phyloP scores from a whole-genome alignment of 2,888 invertebrate species.

The Xylophagus ater region DNA sequence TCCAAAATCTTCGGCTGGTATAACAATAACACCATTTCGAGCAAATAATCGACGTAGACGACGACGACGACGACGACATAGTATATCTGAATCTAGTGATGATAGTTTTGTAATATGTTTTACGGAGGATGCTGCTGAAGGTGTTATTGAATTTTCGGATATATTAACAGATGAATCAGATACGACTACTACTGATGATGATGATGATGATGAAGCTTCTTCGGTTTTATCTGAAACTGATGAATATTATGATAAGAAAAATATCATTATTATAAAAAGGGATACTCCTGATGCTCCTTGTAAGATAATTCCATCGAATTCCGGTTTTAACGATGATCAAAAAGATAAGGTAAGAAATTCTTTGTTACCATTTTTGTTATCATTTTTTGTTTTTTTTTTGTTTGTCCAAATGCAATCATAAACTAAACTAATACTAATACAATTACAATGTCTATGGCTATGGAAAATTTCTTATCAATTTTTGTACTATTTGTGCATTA shows the following conservation, averaged over 20 bases:
- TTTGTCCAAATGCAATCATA: too few species aligned
- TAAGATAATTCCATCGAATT: conserved; percentile 19
- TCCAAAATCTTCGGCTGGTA: too few species aligned
- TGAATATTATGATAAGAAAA: conserved; percentile 7
- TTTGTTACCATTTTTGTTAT: too few species aligned
- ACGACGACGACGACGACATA: conserved; percentile 19
- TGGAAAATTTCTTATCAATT: too few species aligned
- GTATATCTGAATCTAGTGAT: conserved; percentile 25
- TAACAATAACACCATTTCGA: too few species aligned
- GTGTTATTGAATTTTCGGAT: conserved; percentile 9
- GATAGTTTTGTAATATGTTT: conserved; percentile 24
- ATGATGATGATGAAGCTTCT: conserved; percentile 7
- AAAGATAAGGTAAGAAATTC: conserved; percentile 22
- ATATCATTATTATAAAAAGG: conserved; percentile 4
- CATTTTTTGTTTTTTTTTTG: too few species aligned
- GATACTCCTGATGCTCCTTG: too few species aligned
- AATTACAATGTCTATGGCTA: too few species aligned
- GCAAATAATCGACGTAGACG: conserved; percentile 8
- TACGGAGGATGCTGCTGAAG: conserved; percentile 19
- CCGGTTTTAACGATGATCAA: conserved; percentile 20
- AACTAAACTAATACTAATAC: too few species aligned
- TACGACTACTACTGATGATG: conserved; percentile 7
- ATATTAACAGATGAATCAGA: conserved; percentile 3
- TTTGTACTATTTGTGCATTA: too few species aligned
- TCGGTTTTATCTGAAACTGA: conserved; percentile 10